Evolutionary conservation across 2,797 vertebrate genomes (phyloP), one percentile per base, ranked within the genome.

Genomic region (Nyctalus aviator): DNA sequence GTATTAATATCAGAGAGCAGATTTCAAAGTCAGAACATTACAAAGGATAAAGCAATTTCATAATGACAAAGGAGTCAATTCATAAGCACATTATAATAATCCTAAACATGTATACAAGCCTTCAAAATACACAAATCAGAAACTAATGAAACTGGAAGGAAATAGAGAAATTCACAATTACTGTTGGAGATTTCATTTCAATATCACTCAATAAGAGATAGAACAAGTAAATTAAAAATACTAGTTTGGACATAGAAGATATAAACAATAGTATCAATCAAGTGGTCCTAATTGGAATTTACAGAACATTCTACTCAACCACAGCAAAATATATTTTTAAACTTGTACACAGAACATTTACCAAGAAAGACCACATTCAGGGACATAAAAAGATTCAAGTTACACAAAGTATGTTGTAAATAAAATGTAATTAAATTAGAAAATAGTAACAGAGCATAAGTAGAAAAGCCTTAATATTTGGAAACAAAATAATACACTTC

Each of bases 371-470:
- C 18, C 21, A 79, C 13, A 64, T 64, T 71, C 41, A 46, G 5
- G 35, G 9, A 72, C 48, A 83, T 75, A 66, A 84, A 78, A 87
- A 81, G 41, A 69, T 25, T 84, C 8, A 95, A 75, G 25, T 88
- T 46, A 92, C 55, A 79, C 9, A 72, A 72, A 35, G 14, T 44
- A 78, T 62, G 32, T 89, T 79, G 9, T 73, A 25, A 79, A 95
- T 69, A 92, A 37, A 84, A 85, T 25, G 7, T 4, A 85, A 75
- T 73, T 79, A 84, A 84, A 73, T 66, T 30, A 81, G 85, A 85
- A 81, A 81, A 14, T 17, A 72, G 0, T 83, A 88, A 83, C 9
- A 92, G 30, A 72, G 44, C 14, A 4, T 37, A 78, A 85, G 25
- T 44, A 83, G 50, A 92, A 84, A 84, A 53, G 30, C 20, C 37